These are phyloP conservation scores for Eristalis arbustorum DNA, from an alignment of 2,888 invertebrate species.

Conservation along the genomic window DNA sequence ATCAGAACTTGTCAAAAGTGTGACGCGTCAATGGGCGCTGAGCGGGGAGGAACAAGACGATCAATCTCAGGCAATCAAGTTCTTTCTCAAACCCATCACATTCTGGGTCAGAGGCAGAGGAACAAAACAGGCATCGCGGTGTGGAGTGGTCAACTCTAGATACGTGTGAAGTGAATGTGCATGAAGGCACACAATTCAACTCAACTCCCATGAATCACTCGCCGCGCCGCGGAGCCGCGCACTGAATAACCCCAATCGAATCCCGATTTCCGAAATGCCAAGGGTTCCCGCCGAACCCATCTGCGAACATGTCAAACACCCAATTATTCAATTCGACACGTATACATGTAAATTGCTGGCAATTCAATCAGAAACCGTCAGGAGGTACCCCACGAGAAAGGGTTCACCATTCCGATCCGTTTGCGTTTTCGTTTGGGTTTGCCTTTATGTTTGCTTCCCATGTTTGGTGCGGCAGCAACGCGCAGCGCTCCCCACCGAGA, in stretches of 20 bases:
- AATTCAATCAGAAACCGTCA: slow-evolving; percentile 68
- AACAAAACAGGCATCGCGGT: not conserved
- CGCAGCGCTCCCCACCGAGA: not conserved
- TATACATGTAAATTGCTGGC: slow-evolving; percentile 70
- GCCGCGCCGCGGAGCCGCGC: not conserved
- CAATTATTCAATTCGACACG: slow-evolving; percentile 71
- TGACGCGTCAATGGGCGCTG: not conserved
- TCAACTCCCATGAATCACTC: slow-evolving; percentile 53
- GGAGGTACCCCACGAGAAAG: slow-evolving; percentile 47
- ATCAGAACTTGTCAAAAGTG: not conserved
- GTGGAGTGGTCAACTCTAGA: not conserved
- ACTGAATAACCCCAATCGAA: slow-evolving; percentile 56
- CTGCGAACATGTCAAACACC: slow-evolving; percentile 70
- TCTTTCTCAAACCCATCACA: slow-evolving; percentile 12
- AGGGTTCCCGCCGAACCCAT: slow-evolving; percentile 61
- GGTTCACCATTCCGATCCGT: slow-evolving; percentile 28
- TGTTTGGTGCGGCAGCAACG: slow-evolving; percentile 12
- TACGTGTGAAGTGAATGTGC: not conserved
- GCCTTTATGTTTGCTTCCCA: slow-evolving; percentile 32
- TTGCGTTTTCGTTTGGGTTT: slow-evolving; percentile 6
- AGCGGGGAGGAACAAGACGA: not conserved
- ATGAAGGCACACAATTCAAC: not conserved
- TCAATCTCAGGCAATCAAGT: slow-evolving; percentile 36
- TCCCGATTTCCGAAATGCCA: slow-evolving; percentile 47
- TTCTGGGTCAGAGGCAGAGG: slow-evolving; percentile 33